phyloP scores from a whole-genome alignment of 2,888 invertebrate genomes.

The Uloborus plumipes region DNA sequence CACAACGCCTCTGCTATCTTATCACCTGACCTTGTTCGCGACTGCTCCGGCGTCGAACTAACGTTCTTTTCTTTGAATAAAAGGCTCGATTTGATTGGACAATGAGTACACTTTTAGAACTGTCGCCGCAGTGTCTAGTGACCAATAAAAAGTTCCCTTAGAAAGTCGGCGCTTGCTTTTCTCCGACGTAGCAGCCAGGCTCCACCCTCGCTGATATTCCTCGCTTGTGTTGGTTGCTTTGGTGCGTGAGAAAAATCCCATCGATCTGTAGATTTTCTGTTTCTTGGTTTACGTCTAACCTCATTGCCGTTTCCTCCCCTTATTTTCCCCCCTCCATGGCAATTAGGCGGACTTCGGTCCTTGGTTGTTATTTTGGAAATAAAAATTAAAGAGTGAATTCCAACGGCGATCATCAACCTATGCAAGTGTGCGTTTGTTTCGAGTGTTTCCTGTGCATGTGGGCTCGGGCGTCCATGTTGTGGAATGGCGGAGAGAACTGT shows the following conservation, averaged over 20 bases:
- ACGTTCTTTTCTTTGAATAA: constrained; percentile 28
- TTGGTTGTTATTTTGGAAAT: constrained; percentile 13
- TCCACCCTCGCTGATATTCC: constrained; percentile 55
- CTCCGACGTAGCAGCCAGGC: constrained; percentile 53
- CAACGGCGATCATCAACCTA: constrained; percentile 4
- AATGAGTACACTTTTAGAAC: constrained; percentile 35
- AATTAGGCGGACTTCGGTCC: constrained; percentile 30
- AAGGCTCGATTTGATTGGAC: constrained; percentile 40
- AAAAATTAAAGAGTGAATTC: constrained; percentile 14
- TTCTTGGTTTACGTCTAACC: constrained; percentile 42
- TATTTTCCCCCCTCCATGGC: constrained; percentile 19
- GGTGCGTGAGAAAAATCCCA: constrained; percentile 35
- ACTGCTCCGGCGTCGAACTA: constrained; percentile 51
- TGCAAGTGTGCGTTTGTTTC: constrained; percentile 42
- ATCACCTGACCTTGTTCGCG: constrained; percentile 62
- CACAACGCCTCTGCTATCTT: constrained; percentile 57
- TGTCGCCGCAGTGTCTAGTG: constrained; percentile 53
- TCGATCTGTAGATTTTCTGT: constrained; percentile 53
- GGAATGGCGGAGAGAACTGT: constrained; percentile 43
- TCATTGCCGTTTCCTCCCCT: constrained; percentile 10
- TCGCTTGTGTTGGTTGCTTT: constrained; percentile 58
- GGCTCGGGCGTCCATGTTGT: constrained; percentile 59
- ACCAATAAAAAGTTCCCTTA: constrained; percentile 42
- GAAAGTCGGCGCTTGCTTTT: constrained; percentile 36
- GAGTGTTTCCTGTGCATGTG: constrained; percentile 59